Evolutionary conservation across 2,888 invertebrate genomes (phyloP).

Genomic region (Hemaris fuciformis): DNA sequence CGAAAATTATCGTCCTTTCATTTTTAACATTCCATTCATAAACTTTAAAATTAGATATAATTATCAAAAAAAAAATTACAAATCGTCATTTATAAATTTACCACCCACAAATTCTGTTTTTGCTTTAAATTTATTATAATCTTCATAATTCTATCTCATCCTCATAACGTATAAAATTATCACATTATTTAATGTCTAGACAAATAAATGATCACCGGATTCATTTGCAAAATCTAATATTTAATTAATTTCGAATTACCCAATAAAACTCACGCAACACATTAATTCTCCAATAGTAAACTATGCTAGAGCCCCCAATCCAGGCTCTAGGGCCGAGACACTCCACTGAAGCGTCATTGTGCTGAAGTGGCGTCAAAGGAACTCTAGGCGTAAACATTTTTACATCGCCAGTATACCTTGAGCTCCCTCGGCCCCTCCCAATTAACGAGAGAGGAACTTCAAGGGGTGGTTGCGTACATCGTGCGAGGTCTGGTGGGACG

Average conservation of each 20-base stretch:
- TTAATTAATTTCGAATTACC: background rate
- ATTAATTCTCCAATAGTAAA: background rate
- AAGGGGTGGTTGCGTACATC: background rate
- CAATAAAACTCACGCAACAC: background rate
- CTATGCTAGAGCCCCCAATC: background rate
- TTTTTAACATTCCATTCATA: no score
- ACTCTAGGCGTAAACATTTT: slow-evolving; percentile 36
- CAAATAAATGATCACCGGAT: background rate
- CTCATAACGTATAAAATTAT: no score
- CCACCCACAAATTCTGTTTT: no score
- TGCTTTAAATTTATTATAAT: no score
- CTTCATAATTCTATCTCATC: no score
- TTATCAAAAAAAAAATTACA: no score
- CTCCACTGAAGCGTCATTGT: slow-evolving; percentile 36
- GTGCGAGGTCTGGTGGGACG: background rate
- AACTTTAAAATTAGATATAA: no score
- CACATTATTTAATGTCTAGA: background rate
- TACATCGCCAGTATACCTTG: slow-evolving; percentile 26
- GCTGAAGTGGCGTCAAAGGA: slow-evolving; percentile 29
- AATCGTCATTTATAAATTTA: no score
- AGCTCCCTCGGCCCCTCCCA: slow-evolving; percentile 11
- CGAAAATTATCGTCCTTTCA: no score
- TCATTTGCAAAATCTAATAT: background rate
- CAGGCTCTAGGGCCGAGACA: slow-evolving; percentile 11
- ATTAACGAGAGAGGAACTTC: background rate